Evolutionary conservation across 2,888 invertebrate genomes (phyloP).

Genomic region (Norana najaformis): DNA sequence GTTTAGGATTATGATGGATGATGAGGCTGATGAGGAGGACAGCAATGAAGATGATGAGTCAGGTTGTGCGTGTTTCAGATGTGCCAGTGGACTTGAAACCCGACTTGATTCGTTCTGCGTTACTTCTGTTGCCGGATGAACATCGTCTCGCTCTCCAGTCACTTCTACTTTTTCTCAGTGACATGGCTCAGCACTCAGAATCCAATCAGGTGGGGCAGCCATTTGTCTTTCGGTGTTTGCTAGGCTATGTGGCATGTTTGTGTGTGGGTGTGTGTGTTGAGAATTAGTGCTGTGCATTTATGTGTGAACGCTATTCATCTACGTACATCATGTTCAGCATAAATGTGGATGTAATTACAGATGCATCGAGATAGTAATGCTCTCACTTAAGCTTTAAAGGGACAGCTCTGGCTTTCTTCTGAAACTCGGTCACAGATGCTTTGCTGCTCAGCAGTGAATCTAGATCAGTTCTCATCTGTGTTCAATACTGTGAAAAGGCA

Average conservation of each 20-base stretch:
- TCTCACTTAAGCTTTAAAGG: neutral
- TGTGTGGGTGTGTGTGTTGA: neutral
- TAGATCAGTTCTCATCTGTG: too few relatives aligned
- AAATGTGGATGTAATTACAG: neutral
- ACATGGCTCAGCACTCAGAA: constrained; percentile 67
- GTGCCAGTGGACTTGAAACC: constrained; percentile 65
- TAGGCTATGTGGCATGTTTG: neutral
- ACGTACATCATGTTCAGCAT: neutral
- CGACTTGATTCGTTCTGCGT: constrained; percentile 85
- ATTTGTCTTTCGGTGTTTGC: neutral
- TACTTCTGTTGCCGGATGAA: constrained; percentile 88
- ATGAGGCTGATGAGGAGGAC: neutral
- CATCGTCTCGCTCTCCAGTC: constrained; percentile 88
- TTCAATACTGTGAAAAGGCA: too few relatives aligned
- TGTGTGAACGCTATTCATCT: neutral
- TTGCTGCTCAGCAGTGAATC: too few relatives aligned
- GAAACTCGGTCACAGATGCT: too few relatives aligned
- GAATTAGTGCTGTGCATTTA: neutral
- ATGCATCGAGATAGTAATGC: too few relatives aligned
- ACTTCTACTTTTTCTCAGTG: constrained; percentile 81
- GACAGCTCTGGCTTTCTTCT: too few relatives aligned
- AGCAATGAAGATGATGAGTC: neutral
- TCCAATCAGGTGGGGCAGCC: constrained; percentile 64
- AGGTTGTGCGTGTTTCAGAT: constrained; percentile 36
- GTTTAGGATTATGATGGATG: too few relatives aligned